Evolutionary conservation across 1,140 invertebrate species (phyloP).

Genomic region (Anagrus nilaparvatae): DNA sequence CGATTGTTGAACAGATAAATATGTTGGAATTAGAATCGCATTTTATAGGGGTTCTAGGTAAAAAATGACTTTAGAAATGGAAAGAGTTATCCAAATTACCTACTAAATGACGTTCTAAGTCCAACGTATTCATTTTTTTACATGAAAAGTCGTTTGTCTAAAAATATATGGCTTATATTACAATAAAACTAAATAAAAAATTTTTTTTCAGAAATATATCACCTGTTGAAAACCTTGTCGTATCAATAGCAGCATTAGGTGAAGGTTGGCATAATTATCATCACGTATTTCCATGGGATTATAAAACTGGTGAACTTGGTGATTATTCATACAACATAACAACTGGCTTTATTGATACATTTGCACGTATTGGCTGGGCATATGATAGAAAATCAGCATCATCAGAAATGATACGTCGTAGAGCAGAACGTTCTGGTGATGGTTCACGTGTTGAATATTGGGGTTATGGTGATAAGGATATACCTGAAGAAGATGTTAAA

Average conservation of each 20-base stretch:
- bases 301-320: slow-evolving; percentile 73
- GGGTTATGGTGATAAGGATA: slow-evolving; percentile 50
- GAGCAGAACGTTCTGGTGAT: slow-evolving; percentile 54
- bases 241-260: slow-evolving; percentile 61
- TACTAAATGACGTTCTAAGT: no score
- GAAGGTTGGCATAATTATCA: slow-evolving; percentile 95
- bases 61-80: no score
- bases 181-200: no score
- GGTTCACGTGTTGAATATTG: slow-evolving; percentile 46
- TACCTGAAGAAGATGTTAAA: slow-evolving; percentile 39
- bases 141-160: no score
- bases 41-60: no score
- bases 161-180: no score
- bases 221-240: slow-evolving; percentile 59
- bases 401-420: slow-evolving; percentile 49
- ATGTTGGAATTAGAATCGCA: no score
- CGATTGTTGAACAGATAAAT: no score
- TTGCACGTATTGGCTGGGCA: slow-evolving; percentile 61
- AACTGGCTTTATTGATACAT: slow-evolving; percentile 62
- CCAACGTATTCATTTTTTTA: no score
- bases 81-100: no score
- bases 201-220: slow-evolving; percentile 59
- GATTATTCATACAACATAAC: slow-evolving; percentile 55
- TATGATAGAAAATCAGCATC: slow-evolving; percentile 61
- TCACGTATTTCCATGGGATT: slow-evolving; percentile 84